phyloP scores from a whole-genome alignment of 1,140 invertebrate genomes.

The Zeugodacus cucurbitae region DNA sequence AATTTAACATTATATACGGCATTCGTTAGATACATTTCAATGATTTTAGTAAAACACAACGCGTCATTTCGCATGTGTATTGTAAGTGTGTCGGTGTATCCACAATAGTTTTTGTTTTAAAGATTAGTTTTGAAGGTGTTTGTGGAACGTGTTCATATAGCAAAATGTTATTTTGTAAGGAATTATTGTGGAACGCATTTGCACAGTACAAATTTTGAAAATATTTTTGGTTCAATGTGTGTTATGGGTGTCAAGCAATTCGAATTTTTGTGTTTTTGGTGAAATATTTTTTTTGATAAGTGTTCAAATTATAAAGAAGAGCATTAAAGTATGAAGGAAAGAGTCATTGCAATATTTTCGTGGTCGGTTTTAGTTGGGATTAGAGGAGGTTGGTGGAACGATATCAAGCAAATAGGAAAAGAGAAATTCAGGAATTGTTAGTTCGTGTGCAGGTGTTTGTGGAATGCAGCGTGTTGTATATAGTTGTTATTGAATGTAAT shows the following conservation, averaged over 20 bases:
- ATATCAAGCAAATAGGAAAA: too few relatives aligned
- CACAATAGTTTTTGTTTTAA: not conserved
- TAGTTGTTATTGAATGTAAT: conserved; percentile 9
- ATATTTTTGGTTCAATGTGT: not conserved
- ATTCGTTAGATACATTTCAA: not conserved
- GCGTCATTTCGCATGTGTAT: not conserved
- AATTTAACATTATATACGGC: too few relatives aligned
- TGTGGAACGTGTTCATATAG: not conserved
- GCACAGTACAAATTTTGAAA: not conserved
- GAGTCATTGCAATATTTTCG: too few relatives aligned
- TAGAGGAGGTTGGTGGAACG: too few relatives aligned
- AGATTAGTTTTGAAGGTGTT: not conserved
- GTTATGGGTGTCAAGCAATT: too few relatives aligned
- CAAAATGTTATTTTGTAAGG: too few relatives aligned
- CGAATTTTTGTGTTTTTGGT: too few relatives aligned
- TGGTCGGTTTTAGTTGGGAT: too few relatives aligned
- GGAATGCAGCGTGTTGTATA: conserved; percentile 20
- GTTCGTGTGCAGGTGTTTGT: not conserved
- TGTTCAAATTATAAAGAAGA: too few relatives aligned
- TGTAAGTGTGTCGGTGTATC: not conserved
- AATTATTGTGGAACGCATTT: not conserved
- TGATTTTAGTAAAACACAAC: not conserved
- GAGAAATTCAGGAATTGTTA: not conserved
- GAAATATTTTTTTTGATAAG: too few relatives aligned
- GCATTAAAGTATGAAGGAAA: too few relatives aligned